Evolutionary conservation across 2,113 vertebrate genomes (phyloP).

Genomic region (Serinus canaria): DNA sequence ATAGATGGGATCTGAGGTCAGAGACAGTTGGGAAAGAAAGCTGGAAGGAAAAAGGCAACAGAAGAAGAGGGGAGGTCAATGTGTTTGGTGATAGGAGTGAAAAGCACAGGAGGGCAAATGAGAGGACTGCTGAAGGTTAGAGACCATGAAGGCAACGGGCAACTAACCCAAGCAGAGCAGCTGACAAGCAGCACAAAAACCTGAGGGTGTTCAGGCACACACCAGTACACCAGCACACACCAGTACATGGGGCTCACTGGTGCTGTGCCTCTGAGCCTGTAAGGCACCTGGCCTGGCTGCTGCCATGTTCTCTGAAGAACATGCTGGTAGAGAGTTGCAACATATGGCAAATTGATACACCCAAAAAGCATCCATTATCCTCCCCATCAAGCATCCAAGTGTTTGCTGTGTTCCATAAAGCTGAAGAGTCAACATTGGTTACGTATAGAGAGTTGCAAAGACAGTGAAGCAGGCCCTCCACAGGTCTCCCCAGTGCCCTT

Average conservation of each 20-base stretch:
- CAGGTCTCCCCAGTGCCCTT: not conserved
- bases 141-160: not conserved
- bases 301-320: not conserved
- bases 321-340: not conserved
- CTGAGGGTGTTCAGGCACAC: accelerated
- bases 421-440: not conserved
- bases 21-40: not conserved
- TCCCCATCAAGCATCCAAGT: not conserved
- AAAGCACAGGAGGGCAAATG: not conserved
- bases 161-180: not conserved
- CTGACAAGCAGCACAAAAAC: not conserved
- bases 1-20: not conserved
- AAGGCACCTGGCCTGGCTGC: not conserved
- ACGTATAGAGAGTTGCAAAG: not conserved
- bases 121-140: not conserved
- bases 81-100: not conserved
- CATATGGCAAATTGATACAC: not conserved
- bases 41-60: not conserved
- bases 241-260: not conserved
- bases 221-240: not conserved
- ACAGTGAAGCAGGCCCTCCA: not conserved
- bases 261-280: accelerated
- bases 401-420: not conserved
- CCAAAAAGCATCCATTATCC: not conserved
- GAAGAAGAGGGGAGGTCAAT: not conserved